A percentile compares a stretch with the other conserved stretches of the same genome.
Evolutionary conservation across 2,113 vertebrate genomes (phyloP).

Genomic region (Thunnus maccoyii): DNA sequence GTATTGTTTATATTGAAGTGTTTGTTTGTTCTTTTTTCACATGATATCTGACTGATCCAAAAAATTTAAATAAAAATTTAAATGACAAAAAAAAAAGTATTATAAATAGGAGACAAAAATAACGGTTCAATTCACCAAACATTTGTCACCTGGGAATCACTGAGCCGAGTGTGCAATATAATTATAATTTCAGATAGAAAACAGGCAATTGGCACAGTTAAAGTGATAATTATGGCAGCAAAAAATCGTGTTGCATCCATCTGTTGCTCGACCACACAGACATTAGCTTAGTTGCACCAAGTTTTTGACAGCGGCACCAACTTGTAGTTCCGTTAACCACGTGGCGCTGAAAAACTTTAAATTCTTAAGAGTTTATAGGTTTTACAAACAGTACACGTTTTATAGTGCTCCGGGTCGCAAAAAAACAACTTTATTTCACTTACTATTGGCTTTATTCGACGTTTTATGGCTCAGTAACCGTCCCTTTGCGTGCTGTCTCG

Average conservation of each 20-base stretch:
- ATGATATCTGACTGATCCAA: too few species aligned
- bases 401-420: accelerated
- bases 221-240: not conserved
- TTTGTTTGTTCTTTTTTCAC: too few species aligned
- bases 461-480: constrained; percentile 47
- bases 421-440: constrained; percentile 41
- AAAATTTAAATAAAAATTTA: too few species aligned
- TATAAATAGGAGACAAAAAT: not conserved
- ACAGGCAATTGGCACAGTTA: accelerated
- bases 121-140: too few species aligned
- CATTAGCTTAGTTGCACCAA: not conserved
- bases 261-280: not conserved
- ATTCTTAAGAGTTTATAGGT: not conserved
- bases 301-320: constrained; percentile 67
- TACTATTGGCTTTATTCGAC: constrained; percentile 72
- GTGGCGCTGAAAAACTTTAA: constrained; percentile 61
- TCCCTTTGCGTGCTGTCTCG: constrained; percentile 47
- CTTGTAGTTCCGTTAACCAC: constrained; percentile 60
- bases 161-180: not conserved
- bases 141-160: not conserved
- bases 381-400: not conserved
- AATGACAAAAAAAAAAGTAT: too few species aligned
- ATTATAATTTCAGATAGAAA: not conserved
- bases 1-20: too few species aligned
- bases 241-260: not conserved